These are phyloP conservation scores for Cherax destructor DNA, from an alignment of 1,140 invertebrate species.

Conservation along the genomic window DNA sequence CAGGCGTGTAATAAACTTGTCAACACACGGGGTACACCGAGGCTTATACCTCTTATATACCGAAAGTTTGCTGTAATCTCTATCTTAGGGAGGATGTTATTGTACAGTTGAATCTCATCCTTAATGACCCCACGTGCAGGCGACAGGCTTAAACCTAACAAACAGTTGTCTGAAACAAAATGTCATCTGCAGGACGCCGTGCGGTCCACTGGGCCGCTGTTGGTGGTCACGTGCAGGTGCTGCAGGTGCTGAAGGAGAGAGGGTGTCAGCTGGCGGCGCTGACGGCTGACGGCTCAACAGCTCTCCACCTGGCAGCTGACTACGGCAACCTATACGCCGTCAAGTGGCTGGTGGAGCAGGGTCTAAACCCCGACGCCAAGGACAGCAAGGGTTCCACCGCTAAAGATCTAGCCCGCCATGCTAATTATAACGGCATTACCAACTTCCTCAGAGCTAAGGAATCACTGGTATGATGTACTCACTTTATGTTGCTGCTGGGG, in stretches of 20 bases:
- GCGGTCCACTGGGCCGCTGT: conserved; percentile 21
- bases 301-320: conserved; percentile 10
- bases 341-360: conserved; percentile 23
- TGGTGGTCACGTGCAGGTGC: not conserved
- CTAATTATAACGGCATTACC: not conserved
- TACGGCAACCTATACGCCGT: conserved; percentile 19
- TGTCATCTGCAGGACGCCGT: not conserved
- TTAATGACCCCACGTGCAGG: too few species aligned
- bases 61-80: too few species aligned
- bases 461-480: not conserved
- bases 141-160: too few species aligned
- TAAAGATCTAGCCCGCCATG: not conserved
- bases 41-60: too few species aligned
- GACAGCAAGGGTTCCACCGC: not conserved
- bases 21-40: too few species aligned
- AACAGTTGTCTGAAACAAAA: too few species aligned
- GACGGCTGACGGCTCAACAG: not conserved
- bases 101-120: too few species aligned
- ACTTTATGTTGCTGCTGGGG: too few species aligned
- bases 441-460: not conserved
- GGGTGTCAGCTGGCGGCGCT: conserved; percentile 1
- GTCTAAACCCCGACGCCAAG: not conserved
- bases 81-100: too few species aligned
- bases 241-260: not conserved
- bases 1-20: too few species aligned